Conservation (phyloP, 2,888 invertebrate genomes). For the Chorisops tibialis region DNA sequence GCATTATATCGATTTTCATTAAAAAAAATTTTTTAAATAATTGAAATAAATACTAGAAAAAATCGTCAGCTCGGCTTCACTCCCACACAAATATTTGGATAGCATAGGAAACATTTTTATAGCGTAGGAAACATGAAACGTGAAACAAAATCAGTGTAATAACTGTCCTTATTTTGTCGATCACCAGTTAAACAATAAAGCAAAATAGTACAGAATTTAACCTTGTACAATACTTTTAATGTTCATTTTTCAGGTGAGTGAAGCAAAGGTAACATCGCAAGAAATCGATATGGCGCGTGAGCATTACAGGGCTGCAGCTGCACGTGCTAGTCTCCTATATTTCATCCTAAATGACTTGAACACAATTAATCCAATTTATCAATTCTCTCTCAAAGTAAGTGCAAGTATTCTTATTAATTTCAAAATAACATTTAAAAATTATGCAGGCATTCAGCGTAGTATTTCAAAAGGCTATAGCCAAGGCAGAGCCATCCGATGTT, state of each 20-base stretch:
- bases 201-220: too few relatives aligned
- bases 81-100: too few relatives aligned
- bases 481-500: slow-evolving; percentile 77
- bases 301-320: slow-evolving; percentile 73
- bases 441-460: slow-evolving; percentile 91
- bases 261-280: slow-evolving; percentile 86
- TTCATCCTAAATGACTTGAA: slow-evolving; percentile 94
- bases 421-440: not conserved
- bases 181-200: too few relatives aligned
- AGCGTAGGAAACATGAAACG: too few relatives aligned
- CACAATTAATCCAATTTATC: slow-evolving; percentile 95
- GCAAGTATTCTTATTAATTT: not conserved
- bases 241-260: slow-evolving; percentile 62
- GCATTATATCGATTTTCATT: too few relatives aligned
- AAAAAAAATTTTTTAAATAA: too few relatives aligned
- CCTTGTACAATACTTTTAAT: too few relatives aligned
- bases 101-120: too few relatives aligned
- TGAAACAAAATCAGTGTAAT: too few relatives aligned
- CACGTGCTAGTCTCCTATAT: slow-evolving; percentile 88
- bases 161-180: too few relatives aligned
- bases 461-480: slow-evolving; percentile 92
- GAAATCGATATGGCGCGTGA: slow-evolving; percentile 93
- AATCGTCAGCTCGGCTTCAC: too few relatives aligned
- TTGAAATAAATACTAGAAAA: too few relatives aligned
- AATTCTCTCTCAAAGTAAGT: slow-evolving; percentile 84